Evolutionary conservation across 1,140 invertebrate genomes (phyloP).

Genomic region (Gerris buenoi): DNA sequence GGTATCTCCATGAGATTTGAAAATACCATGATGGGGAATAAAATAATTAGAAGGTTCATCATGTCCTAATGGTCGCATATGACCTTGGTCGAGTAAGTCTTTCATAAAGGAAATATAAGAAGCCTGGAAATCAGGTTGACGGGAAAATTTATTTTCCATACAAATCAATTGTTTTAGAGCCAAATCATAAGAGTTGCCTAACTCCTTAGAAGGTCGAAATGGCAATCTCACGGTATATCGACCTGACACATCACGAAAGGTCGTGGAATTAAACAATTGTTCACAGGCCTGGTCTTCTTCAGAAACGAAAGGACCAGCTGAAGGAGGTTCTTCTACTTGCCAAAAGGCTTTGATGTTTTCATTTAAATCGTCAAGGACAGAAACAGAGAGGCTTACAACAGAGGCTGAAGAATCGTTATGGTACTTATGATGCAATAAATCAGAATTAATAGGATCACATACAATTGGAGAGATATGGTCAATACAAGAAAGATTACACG

Average conservation of each 20-base stretch:
- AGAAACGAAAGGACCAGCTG: background rate
- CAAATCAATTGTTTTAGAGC: background rate
- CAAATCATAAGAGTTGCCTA: background rate
- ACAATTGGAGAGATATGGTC: background rate
- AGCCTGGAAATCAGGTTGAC: background rate
- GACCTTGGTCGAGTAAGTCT: background rate
- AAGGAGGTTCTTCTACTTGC: background rate
- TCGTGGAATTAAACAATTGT: background rate
- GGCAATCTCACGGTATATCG: background rate
- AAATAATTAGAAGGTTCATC: slow-evolving; percentile 13
- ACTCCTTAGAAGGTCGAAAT: background rate
- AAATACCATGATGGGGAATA: slow-evolving; percentile 24
- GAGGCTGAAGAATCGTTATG: background rate
- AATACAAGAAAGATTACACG: background rate
- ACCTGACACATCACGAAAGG: background rate
- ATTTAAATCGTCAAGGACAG: background rate
- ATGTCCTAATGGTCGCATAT: background rate
- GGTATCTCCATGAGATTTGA: slow-evolving; percentile 19
- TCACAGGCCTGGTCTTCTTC: background rate
- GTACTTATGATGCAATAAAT: background rate
- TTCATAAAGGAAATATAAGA: background rate
- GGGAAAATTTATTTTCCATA: background rate
- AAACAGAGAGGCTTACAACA: background rate
- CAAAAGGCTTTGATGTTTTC: background rate
- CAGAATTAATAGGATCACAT: background rate